phyloP scores from a whole-genome alignment of 1,140 invertebrate genomes.

The Linepithema humile region DNA sequence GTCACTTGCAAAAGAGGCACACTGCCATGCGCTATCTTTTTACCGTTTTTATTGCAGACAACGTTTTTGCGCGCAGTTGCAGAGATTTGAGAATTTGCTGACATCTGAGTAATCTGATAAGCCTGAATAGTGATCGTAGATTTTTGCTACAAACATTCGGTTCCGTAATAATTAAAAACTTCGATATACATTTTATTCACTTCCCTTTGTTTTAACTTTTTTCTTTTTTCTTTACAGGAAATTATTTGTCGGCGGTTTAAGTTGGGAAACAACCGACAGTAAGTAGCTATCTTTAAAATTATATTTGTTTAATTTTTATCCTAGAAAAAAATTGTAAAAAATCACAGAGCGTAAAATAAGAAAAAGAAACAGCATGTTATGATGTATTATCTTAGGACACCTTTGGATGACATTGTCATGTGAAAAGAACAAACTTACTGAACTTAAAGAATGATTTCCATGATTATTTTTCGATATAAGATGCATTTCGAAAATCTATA shows the following conservation, averaged over 20 bases:
- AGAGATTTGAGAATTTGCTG: slow-evolving; percentile 71
- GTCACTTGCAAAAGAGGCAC: slow-evolving; percentile 61
- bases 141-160: slow-evolving; percentile 20
- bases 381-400: slow-evolving; percentile 80
- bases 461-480: slow-evolving; percentile 13
- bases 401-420: slow-evolving; percentile 79
- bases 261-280: slow-evolving; percentile 99
- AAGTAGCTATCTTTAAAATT: slow-evolving; percentile 85
- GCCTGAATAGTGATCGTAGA: slow-evolving; percentile 49
- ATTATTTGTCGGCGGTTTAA: slow-evolving; percentile 98
- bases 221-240: slow-evolving; percentile 91
- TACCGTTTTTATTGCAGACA: slow-evolving; percentile 70
- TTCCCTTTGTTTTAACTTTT: slow-evolving; percentile 62
- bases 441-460: slow-evolving; percentile 30
- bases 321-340: neutral
- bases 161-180: slow-evolving; percentile 49
- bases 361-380: slow-evolving; percentile 53
- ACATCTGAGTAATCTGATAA: too few relatives aligned
- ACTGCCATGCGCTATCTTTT: slow-evolving; percentile 40
- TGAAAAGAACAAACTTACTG: slow-evolving; percentile 75
- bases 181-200: slow-evolving; percentile 56
- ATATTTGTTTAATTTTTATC: neutral
- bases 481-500: neutral
- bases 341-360: slow-evolving; percentile 7
- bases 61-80: slow-evolving; percentile 66